Conservation (phyloP, 2,888 invertebrate species). For the Tethea ocularis region DNA sequence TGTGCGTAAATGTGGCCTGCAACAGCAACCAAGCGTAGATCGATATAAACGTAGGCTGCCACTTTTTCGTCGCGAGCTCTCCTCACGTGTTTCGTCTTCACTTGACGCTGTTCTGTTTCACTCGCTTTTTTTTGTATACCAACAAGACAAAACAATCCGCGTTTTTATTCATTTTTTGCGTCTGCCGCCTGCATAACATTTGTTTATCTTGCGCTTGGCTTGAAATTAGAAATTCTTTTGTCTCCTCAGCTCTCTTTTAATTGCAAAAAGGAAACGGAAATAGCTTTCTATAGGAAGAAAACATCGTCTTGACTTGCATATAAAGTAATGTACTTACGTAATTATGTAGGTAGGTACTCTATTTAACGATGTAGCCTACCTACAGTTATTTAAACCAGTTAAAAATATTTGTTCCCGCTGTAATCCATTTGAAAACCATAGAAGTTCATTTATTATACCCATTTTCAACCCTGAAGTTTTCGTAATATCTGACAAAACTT, state of each 20-base stretch:
- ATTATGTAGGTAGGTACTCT: not conserved
- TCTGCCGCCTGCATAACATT: conserved; percentile 66
- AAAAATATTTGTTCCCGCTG: not conserved
- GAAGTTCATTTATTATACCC: not conserved
- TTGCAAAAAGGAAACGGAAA: conserved; percentile 69
- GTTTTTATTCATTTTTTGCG: conserved; percentile 62
- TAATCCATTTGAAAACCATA: not conserved
- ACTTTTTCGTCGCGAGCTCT: not conserved
- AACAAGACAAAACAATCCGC: conserved; percentile 58
- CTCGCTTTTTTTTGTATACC: conserved; percentile 35
- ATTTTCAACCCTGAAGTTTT: not conserved
- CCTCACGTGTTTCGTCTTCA: not conserved
- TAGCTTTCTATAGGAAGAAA: conserved; percentile 51
- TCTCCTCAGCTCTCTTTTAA: conserved; percentile 66
- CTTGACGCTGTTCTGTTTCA: not conserved
- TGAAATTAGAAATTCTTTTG: conserved; percentile 78
- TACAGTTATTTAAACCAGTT: not conserved
- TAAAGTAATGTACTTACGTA: not conserved
- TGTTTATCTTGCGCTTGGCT: conserved; percentile 70
- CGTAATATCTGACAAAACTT: not conserved
- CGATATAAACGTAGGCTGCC: not conserved
- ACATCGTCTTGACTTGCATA: conserved; percentile 35
- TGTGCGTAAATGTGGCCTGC: not conserved
- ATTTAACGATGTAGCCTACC: not conserved
- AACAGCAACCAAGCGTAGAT: not conserved